phyloP scores from a whole-genome alignment of 1,140 invertebrate species.

The Lucilia cuprina region DNA sequence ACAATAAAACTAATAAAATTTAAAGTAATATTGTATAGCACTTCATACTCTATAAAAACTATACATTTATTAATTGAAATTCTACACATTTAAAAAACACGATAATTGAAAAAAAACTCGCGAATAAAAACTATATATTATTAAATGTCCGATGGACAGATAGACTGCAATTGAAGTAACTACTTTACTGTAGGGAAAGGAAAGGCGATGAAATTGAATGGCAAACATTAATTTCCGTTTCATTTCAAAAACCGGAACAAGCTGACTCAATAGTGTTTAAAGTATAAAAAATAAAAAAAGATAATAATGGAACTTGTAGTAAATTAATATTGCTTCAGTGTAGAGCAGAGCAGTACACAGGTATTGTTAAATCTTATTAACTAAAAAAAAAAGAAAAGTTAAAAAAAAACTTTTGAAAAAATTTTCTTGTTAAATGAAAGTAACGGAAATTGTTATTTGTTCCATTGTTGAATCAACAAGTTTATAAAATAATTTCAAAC shows the following conservation, averaged over 20 bases:
- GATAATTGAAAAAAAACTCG: background rate
- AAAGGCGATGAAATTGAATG: constrained; percentile 50
- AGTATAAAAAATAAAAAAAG: background rate
- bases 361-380: background rate
- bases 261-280: background rate
- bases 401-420: background rate
- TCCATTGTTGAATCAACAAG: too few species aligned
- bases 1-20: too few species aligned
- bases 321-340: background rate
- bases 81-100: background rate
- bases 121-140: background rate
- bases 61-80: background rate
- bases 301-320: background rate
- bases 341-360: background rate
- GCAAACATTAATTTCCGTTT: constrained; percentile 58
- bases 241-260: constrained; percentile 41
- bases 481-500: too few species aligned
- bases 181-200: background rate
- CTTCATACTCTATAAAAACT: too few species aligned
- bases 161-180: background rate
- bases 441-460: too few species aligned
- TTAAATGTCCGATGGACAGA: background rate
- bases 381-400: background rate
- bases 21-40: too few species aligned
- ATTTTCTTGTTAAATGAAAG: too few species aligned